phyloP scores from a whole-genome alignment of 2,797 vertebrate genomes.

The Eutrigla gurnardus region DNA sequence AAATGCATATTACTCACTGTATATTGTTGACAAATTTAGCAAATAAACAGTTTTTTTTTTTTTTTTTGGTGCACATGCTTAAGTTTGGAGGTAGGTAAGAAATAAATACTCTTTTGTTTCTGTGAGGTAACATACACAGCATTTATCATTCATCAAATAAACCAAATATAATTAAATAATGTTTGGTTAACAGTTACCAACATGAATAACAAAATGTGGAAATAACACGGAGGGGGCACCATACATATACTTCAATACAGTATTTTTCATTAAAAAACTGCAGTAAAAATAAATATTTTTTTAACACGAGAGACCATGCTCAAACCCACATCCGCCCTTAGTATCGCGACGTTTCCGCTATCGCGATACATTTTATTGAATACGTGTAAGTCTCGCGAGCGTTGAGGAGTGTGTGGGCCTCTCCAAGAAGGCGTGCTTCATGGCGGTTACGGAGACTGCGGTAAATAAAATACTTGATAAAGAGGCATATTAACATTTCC shows the following conservation, averaged over 20 bases:
- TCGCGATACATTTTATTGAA: slow-evolving; percentile 64
- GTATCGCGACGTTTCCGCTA: neutral
- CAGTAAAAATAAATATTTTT: neutral
- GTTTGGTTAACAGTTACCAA: neutral
- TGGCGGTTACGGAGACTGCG: slow-evolving; percentile 85
- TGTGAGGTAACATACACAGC: too few species aligned
- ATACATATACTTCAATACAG: neutral
- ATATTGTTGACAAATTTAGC: neutral
- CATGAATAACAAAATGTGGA: neutral
- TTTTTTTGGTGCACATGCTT: neutral
- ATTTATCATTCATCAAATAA: neutral
- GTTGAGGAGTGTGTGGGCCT: slow-evolving; percentile 48
- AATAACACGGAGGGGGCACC: neutral
- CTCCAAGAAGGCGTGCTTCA: slow-evolving; percentile 79
- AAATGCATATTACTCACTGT: neutral
- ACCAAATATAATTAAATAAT: neutral
- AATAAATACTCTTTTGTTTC: neutral
- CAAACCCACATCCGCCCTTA: neutral
- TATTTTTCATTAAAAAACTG: neutral
- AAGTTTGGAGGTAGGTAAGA: neutral
- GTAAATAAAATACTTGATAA: slow-evolving; percentile 75
- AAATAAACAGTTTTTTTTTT: neutral
- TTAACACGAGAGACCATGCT: neutral
- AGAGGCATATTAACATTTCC: slow-evolving; percentile 9
- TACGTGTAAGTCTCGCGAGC: slow-evolving; percentile 53